Percentiles rank a stretch among this genome's conserved stretches.
These are phyloP conservation scores for Dasysyrphus tricinctus DNA, from an alignment of 2,888 invertebrate genomes.

Conservation along the genomic window DNA sequence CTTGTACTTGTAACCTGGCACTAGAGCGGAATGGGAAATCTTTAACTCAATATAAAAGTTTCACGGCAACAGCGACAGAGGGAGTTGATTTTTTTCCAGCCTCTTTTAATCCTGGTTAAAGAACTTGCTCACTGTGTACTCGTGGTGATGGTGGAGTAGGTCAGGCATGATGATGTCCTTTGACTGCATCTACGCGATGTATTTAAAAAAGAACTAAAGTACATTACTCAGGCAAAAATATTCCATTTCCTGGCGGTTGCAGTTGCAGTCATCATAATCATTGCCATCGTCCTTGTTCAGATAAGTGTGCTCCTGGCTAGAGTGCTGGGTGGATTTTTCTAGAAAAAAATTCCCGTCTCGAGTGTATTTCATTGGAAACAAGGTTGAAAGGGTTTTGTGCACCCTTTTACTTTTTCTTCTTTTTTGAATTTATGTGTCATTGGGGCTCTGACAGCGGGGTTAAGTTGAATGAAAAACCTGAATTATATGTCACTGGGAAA, in stretches of 20 bases:
- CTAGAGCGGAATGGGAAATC: slow-evolving; percentile 35
- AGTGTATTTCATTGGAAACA: slow-evolving; percentile 11
- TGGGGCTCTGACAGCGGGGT: slow-evolving; percentile 1
- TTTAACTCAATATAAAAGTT: slow-evolving; percentile 51
- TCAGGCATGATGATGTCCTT: slow-evolving; percentile 59
- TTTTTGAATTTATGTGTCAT: slow-evolving; percentile 42
- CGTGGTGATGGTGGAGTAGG: slow-evolving; percentile 22
- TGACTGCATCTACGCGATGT: slow-evolving; percentile 43
- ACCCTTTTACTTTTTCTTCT: background rate
- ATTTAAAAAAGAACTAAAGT: slow-evolving; percentile 42
- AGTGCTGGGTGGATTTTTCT: background rate
- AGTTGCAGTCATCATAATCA: slow-evolving; percentile 62
- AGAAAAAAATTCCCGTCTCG: background rate
- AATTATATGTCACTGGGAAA: slow-evolving; percentile 51
- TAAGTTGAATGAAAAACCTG: slow-evolving; percentile 35
- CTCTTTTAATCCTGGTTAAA: slow-evolving; percentile 33
- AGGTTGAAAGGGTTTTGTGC: slow-evolving; percentile 9
- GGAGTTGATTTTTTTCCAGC: slow-evolving; percentile 23
- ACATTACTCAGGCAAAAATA: slow-evolving; percentile 54
- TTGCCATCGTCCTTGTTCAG: slow-evolving; percentile 46
- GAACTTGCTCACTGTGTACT: slow-evolving; percentile 24
- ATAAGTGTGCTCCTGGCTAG: slow-evolving; percentile 17
- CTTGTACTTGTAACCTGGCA: slow-evolving; percentile 29
- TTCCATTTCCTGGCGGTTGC: slow-evolving; percentile 58
- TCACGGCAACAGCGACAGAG: background rate